Base-by-base conservation (phyloP, 2,113 vertebrate species). In the Callospermophilus lateralis region DNA sequence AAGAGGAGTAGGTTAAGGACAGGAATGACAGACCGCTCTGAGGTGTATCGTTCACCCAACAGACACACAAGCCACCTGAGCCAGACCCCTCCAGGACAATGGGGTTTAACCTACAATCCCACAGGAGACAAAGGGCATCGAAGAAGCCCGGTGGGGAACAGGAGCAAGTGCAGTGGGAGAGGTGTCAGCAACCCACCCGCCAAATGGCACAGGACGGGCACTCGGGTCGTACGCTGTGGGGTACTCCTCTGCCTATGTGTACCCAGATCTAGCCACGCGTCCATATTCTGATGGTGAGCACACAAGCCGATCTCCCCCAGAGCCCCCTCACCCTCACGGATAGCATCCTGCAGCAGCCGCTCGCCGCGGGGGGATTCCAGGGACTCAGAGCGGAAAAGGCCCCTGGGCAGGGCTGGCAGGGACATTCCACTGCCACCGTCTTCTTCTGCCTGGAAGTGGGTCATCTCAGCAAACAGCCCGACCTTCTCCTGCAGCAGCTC, bases 401-500 rank as follows among this genome's bases (percentile, higher is more conserved):
- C 98, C 2, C 99, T 99, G 22, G 98, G 67, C 98, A 97, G 37
- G 98, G 98, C 19, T 12, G 88, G 74, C 67, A 96, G 10, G 97
- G 97, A 32, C 98, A 98, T 37, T 84, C 98, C 28, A 7, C 98
- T 96, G 73, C 97, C 61, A 0, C 92, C 84, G 32, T 99, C 98
- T 12, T 98, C 98, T 12, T 98, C 98, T 4, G 98, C 98, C 80
- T 98, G 99, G 93, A 99, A 98, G 95, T 99, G 99, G 0, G 98
- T 98, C 93, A 99, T 98, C 93, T 99, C 99, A 0, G 99, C 98
- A n/a, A 99, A 99, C 0, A 99, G 98, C 3, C 98, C 99, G 0
- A 99, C 99, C 79, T 99, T 98, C 98, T 99, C 99, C 95, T 99
- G 99, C 10, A 99, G 98, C 55, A 99, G 98, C 72, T 99, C 99